Conservation (phyloP, 2,113 vertebrate genomes). For the Zingel zingel region DNA sequence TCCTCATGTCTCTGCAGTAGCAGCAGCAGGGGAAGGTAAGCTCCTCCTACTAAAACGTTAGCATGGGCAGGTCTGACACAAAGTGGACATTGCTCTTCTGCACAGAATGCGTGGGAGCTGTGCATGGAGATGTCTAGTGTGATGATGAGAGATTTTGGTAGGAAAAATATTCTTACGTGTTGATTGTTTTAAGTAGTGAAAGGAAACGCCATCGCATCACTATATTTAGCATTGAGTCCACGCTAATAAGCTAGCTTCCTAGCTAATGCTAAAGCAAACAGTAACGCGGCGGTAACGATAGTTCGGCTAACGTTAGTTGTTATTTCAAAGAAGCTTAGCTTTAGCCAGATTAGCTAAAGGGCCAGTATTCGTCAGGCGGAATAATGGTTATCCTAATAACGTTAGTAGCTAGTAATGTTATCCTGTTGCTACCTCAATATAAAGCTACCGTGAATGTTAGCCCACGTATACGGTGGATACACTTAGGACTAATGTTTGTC, state of each 20-base stretch:
- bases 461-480: fast-evolving
- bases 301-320: background rate
- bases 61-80: slow-evolving; percentile 53
- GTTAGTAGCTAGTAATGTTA: background rate
- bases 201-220: too few relatives aligned
- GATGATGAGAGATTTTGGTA: slow-evolving; percentile 77
- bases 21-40: background rate
- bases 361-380: background rate
- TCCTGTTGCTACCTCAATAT: fast-evolving
- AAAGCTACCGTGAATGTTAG: background rate
- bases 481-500: background rate
- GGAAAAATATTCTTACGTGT: slow-evolving; percentile 30
- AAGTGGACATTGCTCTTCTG: slow-evolving; percentile 49
- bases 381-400: background rate
- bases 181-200: background rate
- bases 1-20: slow-evolving; percentile 8
- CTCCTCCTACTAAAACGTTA: slow-evolving; percentile 60
- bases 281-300: background rate
- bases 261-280: slow-evolving; percentile 41
- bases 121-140: slow-evolving; percentile 71
- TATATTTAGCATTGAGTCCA: background rate
- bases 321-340: slow-evolving; percentile 29
- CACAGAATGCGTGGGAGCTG: slow-evolving; percentile 65
- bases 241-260: slow-evolving; percentile 15
- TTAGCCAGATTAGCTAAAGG: slow-evolving; percentile 40